Evolutionary conservation across 1,140 invertebrate genomes (phyloP), one percentile per base, ranked within the genome.

Genomic region (Nephotettix cincticeps): DNA sequence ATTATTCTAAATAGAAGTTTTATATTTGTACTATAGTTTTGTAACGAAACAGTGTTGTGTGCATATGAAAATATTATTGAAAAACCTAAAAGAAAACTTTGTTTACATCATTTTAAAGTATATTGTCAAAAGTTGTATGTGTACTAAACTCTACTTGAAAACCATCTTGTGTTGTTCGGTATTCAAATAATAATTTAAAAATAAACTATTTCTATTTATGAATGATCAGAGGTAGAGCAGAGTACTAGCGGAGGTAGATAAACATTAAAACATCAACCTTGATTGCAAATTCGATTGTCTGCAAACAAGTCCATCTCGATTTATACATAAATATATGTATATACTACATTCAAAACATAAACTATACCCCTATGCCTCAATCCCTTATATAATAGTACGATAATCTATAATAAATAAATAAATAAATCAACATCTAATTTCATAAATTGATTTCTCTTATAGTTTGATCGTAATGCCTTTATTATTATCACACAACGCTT

Each of bases 211-310:
- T 14, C 32, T 67, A 25, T 27, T 23, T 45, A 27, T 43, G 23
- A 61, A 54, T 70, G 36, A 61, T 21, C 32, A 36, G 68, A 70
- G 68, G 68, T 70, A 70, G 68, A 70, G 68, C 32, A 58, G 68
- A 70, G 58, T 70, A 36, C 30, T 70, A 21, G 36, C 25, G 29
- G 58, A 70, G 54, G 58, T 58, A 70, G 68, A 63, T 70, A 61
- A 40, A 56, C 56, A 32, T 27, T 69, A 30, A 29, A 43, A 43
- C 64, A 67, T 17, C 32, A 43, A 45, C n/a, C 3, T 13, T n/a
- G 27, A 63, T 19, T 6, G 58, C 13, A 4, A n/a, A n/a, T 6
- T 28, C 63, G 64, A 67, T 45, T 45, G 64, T 67, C 64, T 45
- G 36, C 32, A 28, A 36, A 43, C 32, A 17, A 67, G 27, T 43